Evolutionary conservation across 2,888 invertebrate species (phyloP).

Genomic region (Caenorhabditis virilis): DNA sequence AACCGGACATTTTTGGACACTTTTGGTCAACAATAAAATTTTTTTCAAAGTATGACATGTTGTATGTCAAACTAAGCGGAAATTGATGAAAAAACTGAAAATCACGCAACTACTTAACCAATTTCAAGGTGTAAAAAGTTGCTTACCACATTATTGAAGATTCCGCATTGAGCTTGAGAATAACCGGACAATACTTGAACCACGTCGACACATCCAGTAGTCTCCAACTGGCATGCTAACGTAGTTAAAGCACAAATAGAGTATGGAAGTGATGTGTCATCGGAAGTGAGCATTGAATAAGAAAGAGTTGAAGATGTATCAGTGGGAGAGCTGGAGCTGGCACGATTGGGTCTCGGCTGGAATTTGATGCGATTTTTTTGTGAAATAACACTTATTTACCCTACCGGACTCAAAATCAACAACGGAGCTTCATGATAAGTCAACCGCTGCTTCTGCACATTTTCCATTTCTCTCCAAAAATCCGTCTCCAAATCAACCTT

Average conservation of each 20-base stretch:
- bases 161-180: constrained; percentile 40
- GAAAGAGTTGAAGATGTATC: constrained; percentile 29
- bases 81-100: too few relatives aligned
- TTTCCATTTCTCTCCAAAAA: constrained; percentile 65
- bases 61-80: too few relatives aligned
- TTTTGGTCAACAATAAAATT: too few relatives aligned
- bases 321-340: constrained; percentile 12
- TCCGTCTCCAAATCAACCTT: constrained; percentile 51
- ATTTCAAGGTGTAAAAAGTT: neutral
- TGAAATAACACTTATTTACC: too few relatives aligned
- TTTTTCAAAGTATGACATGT: too few relatives aligned
- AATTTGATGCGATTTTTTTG: too few relatives aligned
- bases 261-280: constrained; percentile 53
- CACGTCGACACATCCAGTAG: constrained; percentile 51
- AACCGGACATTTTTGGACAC: too few relatives aligned
- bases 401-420: constrained; percentile 36
- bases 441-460: constrained; percentile 54
- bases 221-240: constrained; percentile 66
- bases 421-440: constrained; percentile 49
- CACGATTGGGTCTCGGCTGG: too few relatives aligned
- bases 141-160: constrained; percentile 36
- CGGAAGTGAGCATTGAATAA: constrained; percentile 20
- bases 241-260: constrained; percentile 64
- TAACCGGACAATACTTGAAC: constrained; percentile 45
- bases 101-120: too few relatives aligned